phyloP scores from a whole-genome alignment of 2,113 vertebrate genomes.

The Neolamprologus falcicula region DNA sequence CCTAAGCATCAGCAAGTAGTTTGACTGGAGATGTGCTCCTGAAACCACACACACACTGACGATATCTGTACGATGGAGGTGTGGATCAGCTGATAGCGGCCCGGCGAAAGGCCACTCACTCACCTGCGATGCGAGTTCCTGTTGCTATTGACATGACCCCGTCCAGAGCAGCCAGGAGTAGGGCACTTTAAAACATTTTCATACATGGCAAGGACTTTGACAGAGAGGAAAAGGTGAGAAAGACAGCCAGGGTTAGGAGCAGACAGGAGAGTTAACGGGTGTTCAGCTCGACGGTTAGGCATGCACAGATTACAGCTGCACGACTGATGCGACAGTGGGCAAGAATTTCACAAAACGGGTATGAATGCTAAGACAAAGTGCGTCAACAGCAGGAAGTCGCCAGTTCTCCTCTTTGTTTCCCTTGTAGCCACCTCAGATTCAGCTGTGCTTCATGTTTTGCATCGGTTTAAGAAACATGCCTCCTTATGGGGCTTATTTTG shows the following conservation, averaged over 20 bases:
- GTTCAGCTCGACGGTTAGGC: slow-evolving; percentile 6
- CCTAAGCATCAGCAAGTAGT: neutral
- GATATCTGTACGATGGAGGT: neutral
- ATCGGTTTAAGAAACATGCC: neutral
- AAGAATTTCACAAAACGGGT: neutral
- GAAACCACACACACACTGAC: neutral
- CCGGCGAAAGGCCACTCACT: slow-evolving; percentile 58
- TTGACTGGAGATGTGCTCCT: neutral
- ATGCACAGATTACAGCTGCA: slow-evolving; percentile 13
- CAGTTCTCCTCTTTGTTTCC: neutral
- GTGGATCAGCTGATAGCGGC: neutral
- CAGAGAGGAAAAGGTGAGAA: slow-evolving; percentile 80
- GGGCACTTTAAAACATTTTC: slow-evolving; percentile 99
- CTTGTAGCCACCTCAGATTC: neutral
- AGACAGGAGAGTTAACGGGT: slow-evolving; percentile 46
- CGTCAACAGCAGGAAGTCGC: neutral
- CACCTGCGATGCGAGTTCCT: slow-evolving; percentile 99
- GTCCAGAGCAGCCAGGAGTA: slow-evolving; percentile 98
- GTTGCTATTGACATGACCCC: slow-evolving; percentile 99
- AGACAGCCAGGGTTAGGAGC: slow-evolving; percentile 73
- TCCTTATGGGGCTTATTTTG: neutral
- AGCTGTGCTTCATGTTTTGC: neutral
- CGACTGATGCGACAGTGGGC: neutral
- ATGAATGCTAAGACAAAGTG: neutral
- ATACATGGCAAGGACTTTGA: slow-evolving; percentile 99